Base-by-base conservation (phyloP, 1,140 invertebrate species). In the Nephila pilipes region DNA sequence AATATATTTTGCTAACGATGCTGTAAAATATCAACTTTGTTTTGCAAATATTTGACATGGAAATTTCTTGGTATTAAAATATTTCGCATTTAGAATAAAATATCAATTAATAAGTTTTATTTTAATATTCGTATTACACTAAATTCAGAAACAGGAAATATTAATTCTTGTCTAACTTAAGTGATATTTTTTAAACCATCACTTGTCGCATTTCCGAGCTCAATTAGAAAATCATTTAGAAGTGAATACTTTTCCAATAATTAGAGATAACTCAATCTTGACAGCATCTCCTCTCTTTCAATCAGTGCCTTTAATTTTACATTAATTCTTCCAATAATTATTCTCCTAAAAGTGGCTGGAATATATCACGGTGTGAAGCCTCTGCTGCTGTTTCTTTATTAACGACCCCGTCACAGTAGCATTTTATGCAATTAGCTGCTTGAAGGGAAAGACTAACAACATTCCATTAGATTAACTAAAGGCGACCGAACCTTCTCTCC, bases 221-320 rank as follows among this genome's bases (percentile, higher is more conserved):
- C 63, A n/a, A 29, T 65, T 65, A 12, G 8, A n/a, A 25, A 65
- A 1, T 25, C 0, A 2, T 65, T 65, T 65, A 12, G 0, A 10
- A 10, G 63, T 25, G n/a, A 65, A 65, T 65, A 25, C 22, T 65
- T 65, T 65, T 65, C 63, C 63, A 65, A 65, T 65, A 65, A 65
- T 29, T 65, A 10, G 8, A 46, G 12, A 46, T 14, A 65, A 29
- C 22, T 25, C 22, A 12, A 10, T 65, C 8, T 1, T n/a, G 8
- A 2, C 6, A 29, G 63, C 63, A 25, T 25, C n/a, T n/a, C 22
- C 10, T 65, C 8, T 65, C 25, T 65, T 65, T 14, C 22, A 65
- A 65, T 65, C 22, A 65, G n/a, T 65, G 25, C n/a, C 8, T 25
- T n/a, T n/a, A 25, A 65, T 12, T 65, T 65, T 65, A 25, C n/a